A percentile compares a stretch with the other conserved stretches of the same genome.
Conservation (phyloP, 23 tunicate species). For the Diplosoma virens region DNA sequence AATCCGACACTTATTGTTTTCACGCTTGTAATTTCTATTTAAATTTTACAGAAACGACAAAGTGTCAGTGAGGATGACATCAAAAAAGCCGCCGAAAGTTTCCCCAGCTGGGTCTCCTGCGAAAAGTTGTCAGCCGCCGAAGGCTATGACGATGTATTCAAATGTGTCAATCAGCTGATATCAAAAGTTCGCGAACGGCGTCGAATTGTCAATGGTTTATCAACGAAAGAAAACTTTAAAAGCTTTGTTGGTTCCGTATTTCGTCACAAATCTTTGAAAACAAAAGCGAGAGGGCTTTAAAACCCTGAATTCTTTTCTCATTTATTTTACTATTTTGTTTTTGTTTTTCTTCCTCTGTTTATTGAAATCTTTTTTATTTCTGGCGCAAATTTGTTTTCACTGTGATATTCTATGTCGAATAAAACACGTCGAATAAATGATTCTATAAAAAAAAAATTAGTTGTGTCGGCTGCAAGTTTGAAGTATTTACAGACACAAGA, state of each 20-base stretch:
- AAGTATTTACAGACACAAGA: too few species aligned
- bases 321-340: too few species aligned
- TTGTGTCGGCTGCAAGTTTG: too few species aligned
- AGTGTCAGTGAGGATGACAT: slow-evolving; percentile 16
- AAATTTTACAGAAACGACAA: slow-evolving; percentile 23
- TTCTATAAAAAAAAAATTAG: too few species aligned
- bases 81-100: slow-evolving; percentile 1
- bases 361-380: too few species aligned
- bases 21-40: too few species aligned
- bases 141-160: slow-evolving; percentile 26
- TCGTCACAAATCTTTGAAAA: slow-evolving; percentile 7
- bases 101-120: slow-evolving; percentile 15
- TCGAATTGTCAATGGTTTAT: not conserved
- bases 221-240: slow-evolving; percentile 12
- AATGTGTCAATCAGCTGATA: not conserved
- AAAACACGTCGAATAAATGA: too few species aligned
- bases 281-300: not conserved
- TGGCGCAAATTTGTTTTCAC: too few species aligned
- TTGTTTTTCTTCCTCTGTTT: too few species aligned
- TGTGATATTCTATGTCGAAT: too few species aligned
- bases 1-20: too few species aligned
- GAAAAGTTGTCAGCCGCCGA: slow-evolving; percentile 42
- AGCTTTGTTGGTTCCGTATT: slow-evolving; percentile 11
- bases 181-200: slow-evolving; percentile 5
- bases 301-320: too few species aligned